Evolutionary conservation across 2,113 vertebrate genomes (phyloP).

Genomic region (Xenopus borealis): DNA sequence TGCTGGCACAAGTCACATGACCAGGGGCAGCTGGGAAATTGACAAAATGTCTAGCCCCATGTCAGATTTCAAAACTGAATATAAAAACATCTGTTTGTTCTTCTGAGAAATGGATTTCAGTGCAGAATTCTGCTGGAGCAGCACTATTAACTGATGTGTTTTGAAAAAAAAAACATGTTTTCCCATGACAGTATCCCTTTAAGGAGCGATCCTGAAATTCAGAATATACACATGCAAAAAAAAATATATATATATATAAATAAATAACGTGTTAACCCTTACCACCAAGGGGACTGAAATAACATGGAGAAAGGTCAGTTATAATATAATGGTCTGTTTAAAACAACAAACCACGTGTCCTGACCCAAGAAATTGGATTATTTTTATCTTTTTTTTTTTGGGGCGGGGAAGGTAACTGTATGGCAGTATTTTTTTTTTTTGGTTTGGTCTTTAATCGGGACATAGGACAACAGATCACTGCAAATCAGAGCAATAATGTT

Average conservation of each 20-base stretch:
- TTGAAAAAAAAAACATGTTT: no score
- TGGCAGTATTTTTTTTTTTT: constrained; percentile 19
- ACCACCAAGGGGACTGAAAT: background rate
- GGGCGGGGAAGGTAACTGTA: background rate
- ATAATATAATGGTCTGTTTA: constrained; percentile 31
- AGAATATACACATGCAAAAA: background rate
- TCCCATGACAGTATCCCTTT: no score
- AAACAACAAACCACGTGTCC: constrained; percentile 40
- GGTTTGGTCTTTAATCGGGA: constrained; percentile 32
- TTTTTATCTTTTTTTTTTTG: no score
- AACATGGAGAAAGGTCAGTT: constrained; percentile 16
- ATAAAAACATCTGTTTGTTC: no score
- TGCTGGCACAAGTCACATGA: no score
- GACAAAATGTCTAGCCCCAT: no score
- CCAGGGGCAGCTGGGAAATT: no score
- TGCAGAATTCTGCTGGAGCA: no score
- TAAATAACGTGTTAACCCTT: background rate
- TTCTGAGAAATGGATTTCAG: no score
- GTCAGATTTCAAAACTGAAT: no score
- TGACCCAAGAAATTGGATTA: background rate
- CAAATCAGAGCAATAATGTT: constrained; percentile 22
- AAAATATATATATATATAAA: background rate
- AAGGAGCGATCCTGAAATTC: no score
- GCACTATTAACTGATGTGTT: no score
- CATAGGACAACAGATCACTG: constrained; percentile 29